Base-by-base conservation (phyloP, 2,113 vertebrate species). In the Silurus asotus region DNA sequence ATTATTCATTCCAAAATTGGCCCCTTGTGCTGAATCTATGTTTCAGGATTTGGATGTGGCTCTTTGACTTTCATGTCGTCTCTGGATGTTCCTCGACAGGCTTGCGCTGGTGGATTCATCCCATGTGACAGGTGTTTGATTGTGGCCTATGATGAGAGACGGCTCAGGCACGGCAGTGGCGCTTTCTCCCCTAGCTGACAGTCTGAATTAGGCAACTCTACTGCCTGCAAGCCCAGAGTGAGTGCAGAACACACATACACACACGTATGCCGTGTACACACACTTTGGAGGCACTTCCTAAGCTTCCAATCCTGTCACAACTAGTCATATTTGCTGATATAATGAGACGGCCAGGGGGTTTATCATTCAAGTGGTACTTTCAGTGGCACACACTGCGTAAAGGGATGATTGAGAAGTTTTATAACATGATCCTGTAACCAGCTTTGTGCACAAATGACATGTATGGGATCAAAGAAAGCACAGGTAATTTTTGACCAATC, bases 91-190 rank as follows among this genome's bases (percentile, higher is more conserved):
- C 91, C 92, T 92, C 86, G 92, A 93, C 93, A 92, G 91, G 92
- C 91, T 89, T 90, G 92, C 92, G 90, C 91, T 87, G 90, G 92
- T 93, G 91, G 93, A 92, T 93, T 95, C 92, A 94, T 94, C 91
- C 91, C 90, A 90, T 90, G 92, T 94, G 94, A 94, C 94, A 94
- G 92, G 89, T 91, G 92, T 93, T 94, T 93, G 93, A 94, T 92
- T 94, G 91, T 90, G 88, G 92, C 90, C 93, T 92, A 93, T 93
- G 93, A 93, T 94, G 93, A 93, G 93, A 92, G 92, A 93, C 93
- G 94, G 93, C 93, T 93, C 90, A 84, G 91, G 91, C 88, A 93
- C 89, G 89, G 90, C 28, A 89, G 90, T 89, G 83, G 92, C 90
- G 88, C 87, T 74, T 5, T 70, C 86, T 90, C 92, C 92, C 91